These are phyloP conservation scores for Liasis olivaceus DNA, from an alignment of 2,797 vertebrate species.

Conservation along the genomic window DNA sequence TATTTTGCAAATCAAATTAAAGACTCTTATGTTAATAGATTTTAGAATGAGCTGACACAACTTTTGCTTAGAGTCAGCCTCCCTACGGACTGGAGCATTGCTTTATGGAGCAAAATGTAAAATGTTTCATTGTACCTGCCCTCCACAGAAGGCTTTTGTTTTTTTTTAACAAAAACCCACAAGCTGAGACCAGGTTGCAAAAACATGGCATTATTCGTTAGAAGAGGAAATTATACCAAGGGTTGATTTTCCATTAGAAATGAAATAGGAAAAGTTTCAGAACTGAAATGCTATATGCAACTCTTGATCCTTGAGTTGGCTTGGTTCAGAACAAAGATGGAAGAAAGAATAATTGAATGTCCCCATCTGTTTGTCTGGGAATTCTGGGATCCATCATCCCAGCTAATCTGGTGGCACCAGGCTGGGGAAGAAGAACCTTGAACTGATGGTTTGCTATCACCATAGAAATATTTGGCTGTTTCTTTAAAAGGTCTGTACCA, in stretches of 20 bases:
- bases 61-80: slow-evolving; percentile 55
- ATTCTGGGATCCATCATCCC: background rate
- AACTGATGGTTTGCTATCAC: background rate
- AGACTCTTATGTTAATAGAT: slow-evolving; percentile 55
- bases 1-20: slow-evolving; percentile 68
- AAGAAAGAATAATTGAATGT: background rate
- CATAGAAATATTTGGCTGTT: background rate
- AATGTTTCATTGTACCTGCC: slow-evolving; percentile 50
- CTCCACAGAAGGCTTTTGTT: background rate
- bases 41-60: slow-evolving; percentile 59
- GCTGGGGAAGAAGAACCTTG: background rate
- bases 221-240: background rate
- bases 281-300: background rate
- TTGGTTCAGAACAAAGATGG: background rate
- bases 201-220: background rate
- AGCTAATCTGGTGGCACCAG: background rate
- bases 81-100: slow-evolving; percentile 42
- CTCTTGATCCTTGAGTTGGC: background rate
- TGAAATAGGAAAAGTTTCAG: background rate
- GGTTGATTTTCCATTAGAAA: background rate
- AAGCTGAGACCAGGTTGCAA: slow-evolving; percentile 24
- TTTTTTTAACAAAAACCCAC: background rate
- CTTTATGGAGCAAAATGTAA: slow-evolving; percentile 37
- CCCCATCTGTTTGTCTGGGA: background rate
- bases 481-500: background rate